Base-by-base conservation (phyloP, 2,888 invertebrate species). In the Ophraella communa region DNA sequence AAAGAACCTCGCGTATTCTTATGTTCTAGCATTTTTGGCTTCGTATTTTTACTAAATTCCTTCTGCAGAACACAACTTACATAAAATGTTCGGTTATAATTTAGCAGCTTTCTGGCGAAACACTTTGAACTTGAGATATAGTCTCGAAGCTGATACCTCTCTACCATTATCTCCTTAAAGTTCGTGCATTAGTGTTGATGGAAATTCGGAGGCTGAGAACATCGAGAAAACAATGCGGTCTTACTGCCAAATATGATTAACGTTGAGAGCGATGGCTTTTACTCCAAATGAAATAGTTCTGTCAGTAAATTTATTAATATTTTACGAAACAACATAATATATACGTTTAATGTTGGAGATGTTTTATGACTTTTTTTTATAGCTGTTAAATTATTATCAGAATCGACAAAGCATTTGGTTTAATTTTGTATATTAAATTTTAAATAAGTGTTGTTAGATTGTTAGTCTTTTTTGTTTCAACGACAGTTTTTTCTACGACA, bases 121-220 rank as follows among this genome's bases (percentile, higher is more conserved):
- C 47, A 59, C 55, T 62, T 49, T 60, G 56, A 63, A 56, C 57
- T 49, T 44, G 53, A 30, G 44, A 52, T 58, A 55, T 11, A 62
- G 53, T 53, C 57, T 57, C 62, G 49, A 18, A 44, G 54, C 58
- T 54, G 53, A 61, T 57, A 55, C 57, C 55, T 58, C 51, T 47
- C n/a, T 30, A 51, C 62, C 57, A 64, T 67, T 67, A 67, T 61
- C 57, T 55, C 54, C 57, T 44, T 56, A 58, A 67, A 67, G 55
- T 67, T 67, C 54, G 44, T 64, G 58, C 66, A 67, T 67, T 67
- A 67, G 61, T 64, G 64, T 44, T 64, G 59, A 64, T 64, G 55
- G 64, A 55, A 54, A 60, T 64, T 64, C 21, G 51, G 55, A 24
- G 17, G 59, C 55, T 54, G 47, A 44, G 42, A 64, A 60, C 59